Percentiles rank a stretch among this genome's conserved stretches.
Conservation (phyloP, 2,797 vertebrate genomes). For the Spinus olivaceus region DNA sequence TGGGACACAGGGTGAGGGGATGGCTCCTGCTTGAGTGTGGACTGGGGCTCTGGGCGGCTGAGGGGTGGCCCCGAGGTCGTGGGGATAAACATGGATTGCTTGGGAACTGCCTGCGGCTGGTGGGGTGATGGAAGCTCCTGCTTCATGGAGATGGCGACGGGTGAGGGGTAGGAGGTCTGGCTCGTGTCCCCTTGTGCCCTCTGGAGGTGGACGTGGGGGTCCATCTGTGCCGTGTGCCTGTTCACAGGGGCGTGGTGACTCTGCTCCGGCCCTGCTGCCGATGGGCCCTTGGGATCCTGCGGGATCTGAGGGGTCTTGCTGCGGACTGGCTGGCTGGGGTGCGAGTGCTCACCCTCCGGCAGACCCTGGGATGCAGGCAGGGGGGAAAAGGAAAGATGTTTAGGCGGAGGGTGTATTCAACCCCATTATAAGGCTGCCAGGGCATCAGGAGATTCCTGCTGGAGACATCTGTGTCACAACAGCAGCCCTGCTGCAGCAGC, state of each 20-base stretch:
- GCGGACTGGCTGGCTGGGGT: slow-evolving; percentile 73
- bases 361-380: slow-evolving; percentile 69
- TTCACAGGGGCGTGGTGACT: slow-evolving; percentile 76
- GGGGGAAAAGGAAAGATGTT: not conserved
- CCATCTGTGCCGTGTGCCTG: slow-evolving; percentile 81
- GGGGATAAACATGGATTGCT: slow-evolving; percentile 74
- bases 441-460: not conserved
- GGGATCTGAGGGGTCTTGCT: slow-evolving; percentile 86
- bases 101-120: slow-evolving; percentile 73
- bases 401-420: rapidly evolving
- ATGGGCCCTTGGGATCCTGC: slow-evolving; percentile 82
- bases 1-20: slow-evolving; percentile 75
- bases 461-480: rapidly evolving
- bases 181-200: slow-evolving; percentile 80
- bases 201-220: slow-evolving; percentile 82
- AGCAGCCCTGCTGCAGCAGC: rapidly evolving
- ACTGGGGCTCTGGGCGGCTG: slow-evolving; percentile 76
- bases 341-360: slow-evolving; percentile 82
- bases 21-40: slow-evolving; percentile 80
- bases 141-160: slow-evolving; percentile 84
- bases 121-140: slow-evolving; percentile 79
- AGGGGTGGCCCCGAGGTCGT: slow-evolving; percentile 79
- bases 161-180: slow-evolving; percentile 89
- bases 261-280: slow-evolving; percentile 72
- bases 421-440: rapidly evolving